These are phyloP conservation scores for Rhea americana DNA, from an alignment of 2,113 vertebrate species.

Conservation along the genomic window DNA sequence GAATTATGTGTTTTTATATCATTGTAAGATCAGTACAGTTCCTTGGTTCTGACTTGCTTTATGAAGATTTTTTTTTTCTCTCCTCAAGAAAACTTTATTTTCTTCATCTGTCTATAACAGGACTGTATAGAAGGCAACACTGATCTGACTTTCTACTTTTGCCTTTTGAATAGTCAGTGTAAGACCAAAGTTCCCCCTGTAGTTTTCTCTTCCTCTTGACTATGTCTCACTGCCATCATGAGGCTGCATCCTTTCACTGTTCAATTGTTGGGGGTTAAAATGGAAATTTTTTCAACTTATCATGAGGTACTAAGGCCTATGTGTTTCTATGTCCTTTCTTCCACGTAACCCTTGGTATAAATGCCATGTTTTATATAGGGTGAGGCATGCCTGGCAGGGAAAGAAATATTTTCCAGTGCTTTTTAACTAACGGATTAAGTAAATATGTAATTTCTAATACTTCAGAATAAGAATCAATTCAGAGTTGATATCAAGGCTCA, in stretches of 20 bases:
- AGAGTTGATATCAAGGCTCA: background rate
- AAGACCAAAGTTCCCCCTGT: background rate
- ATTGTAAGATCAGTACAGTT: background rate
- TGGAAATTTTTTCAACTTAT: background rate
- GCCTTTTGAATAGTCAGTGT: background rate
- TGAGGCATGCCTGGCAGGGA: background rate
- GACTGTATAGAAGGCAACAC: background rate
- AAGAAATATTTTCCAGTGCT: background rate
- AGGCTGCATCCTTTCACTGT: background rate
- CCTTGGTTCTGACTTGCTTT: background rate
- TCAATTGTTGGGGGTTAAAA: background rate
- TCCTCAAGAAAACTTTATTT: background rate
- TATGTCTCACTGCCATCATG: background rate
- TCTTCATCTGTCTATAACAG: background rate
- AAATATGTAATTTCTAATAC: background rate
- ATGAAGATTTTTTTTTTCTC: background rate
- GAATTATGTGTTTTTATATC: background rate
- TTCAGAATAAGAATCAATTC: background rate
- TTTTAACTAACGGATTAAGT: background rate
- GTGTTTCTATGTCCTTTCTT: background rate
- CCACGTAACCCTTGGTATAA: background rate
- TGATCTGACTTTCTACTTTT: background rate
- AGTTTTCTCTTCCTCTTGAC: background rate
- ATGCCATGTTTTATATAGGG: accelerated
- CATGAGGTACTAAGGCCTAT: background rate